Evolutionary conservation across 2,888 invertebrate genomes (phyloP).

Genomic region (Portevinia maculata): DNA sequence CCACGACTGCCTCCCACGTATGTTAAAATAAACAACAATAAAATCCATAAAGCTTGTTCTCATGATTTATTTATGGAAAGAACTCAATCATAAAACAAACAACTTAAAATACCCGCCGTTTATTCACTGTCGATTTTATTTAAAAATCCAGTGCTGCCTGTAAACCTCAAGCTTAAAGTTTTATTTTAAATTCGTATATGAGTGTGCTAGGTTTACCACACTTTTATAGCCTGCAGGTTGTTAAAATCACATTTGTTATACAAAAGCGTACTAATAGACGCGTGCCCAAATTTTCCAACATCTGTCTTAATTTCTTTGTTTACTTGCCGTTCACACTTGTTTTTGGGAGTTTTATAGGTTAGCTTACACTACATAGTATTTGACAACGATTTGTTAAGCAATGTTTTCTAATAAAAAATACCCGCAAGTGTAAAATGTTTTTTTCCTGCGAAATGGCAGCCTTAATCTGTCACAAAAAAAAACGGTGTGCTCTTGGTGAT

Average conservation of each 20-base stretch:
- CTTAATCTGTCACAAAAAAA: background rate
- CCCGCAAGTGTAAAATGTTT: background rate
- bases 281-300: background rate
- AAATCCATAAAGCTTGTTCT: no score
- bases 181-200: background rate
- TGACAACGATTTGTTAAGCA: background rate
- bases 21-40: no score
- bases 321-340: no score
- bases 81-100: no score
- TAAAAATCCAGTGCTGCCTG: no score
- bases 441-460: background rate
- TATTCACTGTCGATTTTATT: no score
- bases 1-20: no score
- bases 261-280: background rate
- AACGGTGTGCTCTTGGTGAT: background rate
- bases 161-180: background rate
- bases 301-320: background rate
- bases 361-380: background rate
- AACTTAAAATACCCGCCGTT: no score
- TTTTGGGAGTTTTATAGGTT: background rate
- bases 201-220: background rate
- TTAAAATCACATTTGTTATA: background rate
- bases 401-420: background rate
- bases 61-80: no score
- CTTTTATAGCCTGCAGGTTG: background rate